These are phyloP conservation scores for Notolepis coatsorum DNA, from an alignment of 2,797 vertebrate genomes.

Conservation along the genomic window DNA sequence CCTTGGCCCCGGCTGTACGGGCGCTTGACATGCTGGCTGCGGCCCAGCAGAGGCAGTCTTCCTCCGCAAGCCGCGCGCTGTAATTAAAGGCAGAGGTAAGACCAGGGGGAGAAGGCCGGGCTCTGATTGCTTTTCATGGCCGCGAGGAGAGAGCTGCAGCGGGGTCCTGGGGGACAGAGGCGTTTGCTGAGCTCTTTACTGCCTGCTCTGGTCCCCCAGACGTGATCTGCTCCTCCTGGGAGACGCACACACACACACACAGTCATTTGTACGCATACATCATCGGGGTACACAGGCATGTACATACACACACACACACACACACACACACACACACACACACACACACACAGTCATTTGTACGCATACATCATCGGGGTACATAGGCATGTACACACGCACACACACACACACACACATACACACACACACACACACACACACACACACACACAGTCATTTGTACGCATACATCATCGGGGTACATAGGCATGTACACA, in stretches of 20 bases:
- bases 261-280: constrained; percentile 51
- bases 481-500: background rate
- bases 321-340: constrained; percentile 3
- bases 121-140: constrained; percentile 85
- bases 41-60: constrained; percentile 65
- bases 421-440: constrained; percentile 12
- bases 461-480: background rate
- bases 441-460: background rate
- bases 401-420: background rate
- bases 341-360: constrained; percentile 46
- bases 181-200: constrained; percentile 73
- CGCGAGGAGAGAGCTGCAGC: constrained; percentile 74
- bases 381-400: constrained; percentile 19
- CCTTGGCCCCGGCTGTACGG: constrained; percentile 38
- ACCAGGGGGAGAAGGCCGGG: constrained; percentile 77
- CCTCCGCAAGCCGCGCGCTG: constrained; percentile 64
- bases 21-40: constrained; percentile 56
- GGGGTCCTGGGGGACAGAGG: constrained; percentile 74
- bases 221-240: constrained; percentile 64
- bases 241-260: constrained; percentile 54
- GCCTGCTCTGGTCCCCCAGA: constrained; percentile 54
- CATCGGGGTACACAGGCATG: constrained; percentile 36
- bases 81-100: constrained; percentile 86
- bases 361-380: constrained; percentile 42
- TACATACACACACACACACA: constrained; percentile 2